Evolutionary conservation across 2,113 vertebrate species (phyloP).

Genomic region (Elephantulus edwardii): DNA sequence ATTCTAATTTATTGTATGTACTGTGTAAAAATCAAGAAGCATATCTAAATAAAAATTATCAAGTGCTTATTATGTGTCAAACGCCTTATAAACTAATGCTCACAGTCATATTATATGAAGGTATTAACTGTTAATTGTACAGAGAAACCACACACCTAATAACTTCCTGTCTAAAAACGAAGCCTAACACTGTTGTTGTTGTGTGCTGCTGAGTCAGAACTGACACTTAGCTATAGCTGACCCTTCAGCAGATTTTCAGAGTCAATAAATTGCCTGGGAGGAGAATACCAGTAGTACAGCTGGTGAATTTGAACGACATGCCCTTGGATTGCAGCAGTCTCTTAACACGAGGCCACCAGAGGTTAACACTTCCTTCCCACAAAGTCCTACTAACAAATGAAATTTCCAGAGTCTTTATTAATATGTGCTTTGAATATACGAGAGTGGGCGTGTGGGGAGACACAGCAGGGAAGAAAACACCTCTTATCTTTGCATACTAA

Average conservation of each 20-base stretch:
- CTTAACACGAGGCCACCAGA: no score
- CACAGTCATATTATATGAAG: background rate
- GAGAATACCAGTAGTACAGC: no score
- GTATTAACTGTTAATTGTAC: background rate
- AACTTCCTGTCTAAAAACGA: background rate
- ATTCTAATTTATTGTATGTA: background rate
- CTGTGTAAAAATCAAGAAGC: background rate
- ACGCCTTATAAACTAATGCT: background rate
- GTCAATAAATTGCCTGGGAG: no score
- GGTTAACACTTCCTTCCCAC: no score
- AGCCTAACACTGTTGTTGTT: background rate
- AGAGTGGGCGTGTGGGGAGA: background rate
- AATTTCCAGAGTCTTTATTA: background rate
- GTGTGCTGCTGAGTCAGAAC: no score
- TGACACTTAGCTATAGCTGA: no score
- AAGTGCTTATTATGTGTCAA: background rate
- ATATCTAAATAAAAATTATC: background rate
- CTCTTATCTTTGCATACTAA: background rate
- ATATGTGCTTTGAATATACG: background rate
- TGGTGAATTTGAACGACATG: no score
- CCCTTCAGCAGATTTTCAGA: no score
- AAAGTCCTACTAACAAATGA: background rate
- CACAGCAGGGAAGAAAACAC: background rate
- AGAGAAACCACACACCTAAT: conserved; percentile 37
- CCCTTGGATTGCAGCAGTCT: no score